A percentile compares a stretch with the other conserved stretches of the same genome.
These are phyloP conservation scores for Alouatta palliata DNA, from an alignment of 2,113 vertebrate genomes.

Conservation along the genomic window DNA sequence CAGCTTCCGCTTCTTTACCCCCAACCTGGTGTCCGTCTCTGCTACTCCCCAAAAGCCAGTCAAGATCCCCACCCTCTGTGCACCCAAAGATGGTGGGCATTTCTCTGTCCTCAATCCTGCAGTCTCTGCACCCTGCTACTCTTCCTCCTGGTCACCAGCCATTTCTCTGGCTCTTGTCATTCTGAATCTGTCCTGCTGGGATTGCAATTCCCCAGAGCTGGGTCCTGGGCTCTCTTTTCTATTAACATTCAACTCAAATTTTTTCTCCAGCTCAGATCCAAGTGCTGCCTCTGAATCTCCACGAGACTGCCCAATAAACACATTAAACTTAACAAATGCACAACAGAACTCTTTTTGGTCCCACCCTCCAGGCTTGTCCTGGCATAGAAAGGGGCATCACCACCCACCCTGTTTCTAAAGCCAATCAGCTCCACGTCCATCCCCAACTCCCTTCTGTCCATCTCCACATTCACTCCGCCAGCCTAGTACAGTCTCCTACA, in stretches of 20 bases:
- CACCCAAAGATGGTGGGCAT: too few relatives aligned
- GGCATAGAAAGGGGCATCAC: background rate
- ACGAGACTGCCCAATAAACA: background rate
- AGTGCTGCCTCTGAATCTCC: background rate
- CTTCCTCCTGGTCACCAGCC: background rate
- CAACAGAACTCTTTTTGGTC: background rate
- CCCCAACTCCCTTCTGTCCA: background rate
- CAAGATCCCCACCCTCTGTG: too few relatives aligned
- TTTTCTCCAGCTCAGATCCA: background rate
- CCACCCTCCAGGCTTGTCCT: background rate
- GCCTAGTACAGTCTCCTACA: background rate
- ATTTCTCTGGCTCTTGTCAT: background rate
- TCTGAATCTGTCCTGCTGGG: background rate
- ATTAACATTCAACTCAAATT: background rate
- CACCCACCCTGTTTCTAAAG: background rate
- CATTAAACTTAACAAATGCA: background rate
- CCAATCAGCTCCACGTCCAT: background rate
- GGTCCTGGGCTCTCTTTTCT: background rate
- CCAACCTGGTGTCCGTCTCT: background rate
- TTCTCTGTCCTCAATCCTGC: too few relatives aligned
- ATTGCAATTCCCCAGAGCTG: background rate
- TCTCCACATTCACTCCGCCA: background rate
- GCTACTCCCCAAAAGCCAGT: too few relatives aligned
- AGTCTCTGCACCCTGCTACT: too few relatives aligned
- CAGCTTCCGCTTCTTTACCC: background rate